Evolutionary conservation across 2,797 vertebrate species (phyloP).

Genomic region (Phoeniculus purpureus): DNA sequence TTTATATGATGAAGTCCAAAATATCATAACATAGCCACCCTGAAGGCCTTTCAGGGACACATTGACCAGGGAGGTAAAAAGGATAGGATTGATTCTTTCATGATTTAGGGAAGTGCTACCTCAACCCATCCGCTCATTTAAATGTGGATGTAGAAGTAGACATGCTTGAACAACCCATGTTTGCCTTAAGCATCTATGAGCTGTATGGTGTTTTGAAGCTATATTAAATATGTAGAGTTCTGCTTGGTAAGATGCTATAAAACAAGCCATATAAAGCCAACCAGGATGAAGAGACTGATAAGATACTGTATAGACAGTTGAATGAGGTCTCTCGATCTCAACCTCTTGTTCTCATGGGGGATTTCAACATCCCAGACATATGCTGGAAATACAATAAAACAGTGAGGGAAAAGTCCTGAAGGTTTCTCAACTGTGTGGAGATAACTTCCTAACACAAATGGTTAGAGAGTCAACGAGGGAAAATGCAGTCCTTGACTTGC

Average conservation of each 20-base stretch:
- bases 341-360: too few species aligned
- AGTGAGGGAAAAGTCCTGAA: too few species aligned
- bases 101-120: background rate
- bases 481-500: too few species aligned
- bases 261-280: background rate
- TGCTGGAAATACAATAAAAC: too few species aligned
- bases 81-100: background rate
- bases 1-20: background rate
- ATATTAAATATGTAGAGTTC: background rate
- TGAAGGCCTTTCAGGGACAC: background rate
- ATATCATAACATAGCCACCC: accelerated
- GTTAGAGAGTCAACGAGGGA: too few species aligned
- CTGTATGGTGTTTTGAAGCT: background rate
- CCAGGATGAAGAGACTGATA: too few species aligned
- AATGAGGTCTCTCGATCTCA: too few species aligned
- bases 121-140: background rate
- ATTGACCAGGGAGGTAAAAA: background rate
- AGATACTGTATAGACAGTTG: too few species aligned
- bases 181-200: background rate
- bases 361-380: too few species aligned
- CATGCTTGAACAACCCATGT: background rate
- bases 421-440: too few species aligned
- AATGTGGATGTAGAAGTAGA: background rate
- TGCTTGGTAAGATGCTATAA: background rate
- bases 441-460: too few species aligned